These are phyloP conservation scores for Ellobium chinense DNA, from an alignment of 2,888 invertebrate genomes.

Conservation along the genomic window DNA sequence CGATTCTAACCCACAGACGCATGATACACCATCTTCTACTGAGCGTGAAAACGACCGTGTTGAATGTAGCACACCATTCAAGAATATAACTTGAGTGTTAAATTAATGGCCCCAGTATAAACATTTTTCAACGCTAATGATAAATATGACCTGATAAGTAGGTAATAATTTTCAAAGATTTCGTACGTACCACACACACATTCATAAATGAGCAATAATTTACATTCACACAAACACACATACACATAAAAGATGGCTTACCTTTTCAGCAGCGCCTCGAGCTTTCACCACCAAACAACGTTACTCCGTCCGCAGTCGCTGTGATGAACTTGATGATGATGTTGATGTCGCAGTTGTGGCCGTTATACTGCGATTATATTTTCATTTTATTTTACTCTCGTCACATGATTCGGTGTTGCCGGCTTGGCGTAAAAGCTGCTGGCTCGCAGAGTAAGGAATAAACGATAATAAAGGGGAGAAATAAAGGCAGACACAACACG, in stretches of 20 bases:
- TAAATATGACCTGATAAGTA: neutral
- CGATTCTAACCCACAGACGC: no score
- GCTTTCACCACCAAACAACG: no score
- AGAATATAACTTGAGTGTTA: no score
- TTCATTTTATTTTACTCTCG: conserved; percentile 28
- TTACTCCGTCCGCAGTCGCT: neutral
- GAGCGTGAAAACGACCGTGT: no score
- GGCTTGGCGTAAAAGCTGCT: neutral
- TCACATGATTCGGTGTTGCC: neutral
- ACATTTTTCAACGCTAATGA: neutral
- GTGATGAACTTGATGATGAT: conserved; percentile 14
- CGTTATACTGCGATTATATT: conserved; percentile 25
- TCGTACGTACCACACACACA: no score
- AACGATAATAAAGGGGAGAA: no score
- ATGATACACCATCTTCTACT: no score
- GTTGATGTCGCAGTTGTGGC: conserved; percentile 24
- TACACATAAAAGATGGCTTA: neutral
- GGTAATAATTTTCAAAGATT: neutral
- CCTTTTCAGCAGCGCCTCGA: neutral
- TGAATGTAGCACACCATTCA: no score
- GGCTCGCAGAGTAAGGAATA: no score
- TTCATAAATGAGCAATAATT: neutral
- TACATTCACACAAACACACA: neutral
- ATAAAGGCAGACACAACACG: neutral
- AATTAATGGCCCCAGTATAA: no score